Percentiles rank a stretch among this genome's conserved stretches.
phyloP scores from a whole-genome alignment of 2,113 vertebrate genomes.

The Hiodon alosoides region DNA sequence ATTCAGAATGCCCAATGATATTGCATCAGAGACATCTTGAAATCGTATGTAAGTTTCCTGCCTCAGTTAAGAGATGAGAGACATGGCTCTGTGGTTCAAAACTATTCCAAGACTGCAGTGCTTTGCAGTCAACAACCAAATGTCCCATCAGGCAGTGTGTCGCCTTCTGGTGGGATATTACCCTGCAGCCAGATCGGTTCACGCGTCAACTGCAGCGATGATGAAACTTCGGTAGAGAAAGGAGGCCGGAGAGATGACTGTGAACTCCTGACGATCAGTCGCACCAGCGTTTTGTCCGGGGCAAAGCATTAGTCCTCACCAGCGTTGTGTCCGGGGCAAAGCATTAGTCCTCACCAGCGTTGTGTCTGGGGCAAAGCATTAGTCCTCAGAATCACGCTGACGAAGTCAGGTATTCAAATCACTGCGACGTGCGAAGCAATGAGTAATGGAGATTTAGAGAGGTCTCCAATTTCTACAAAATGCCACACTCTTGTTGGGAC shows the following conservation, averaged over 20 bases:
- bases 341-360: too few relatives aligned
- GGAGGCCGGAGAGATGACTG: too few relatives aligned
- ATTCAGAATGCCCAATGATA: background rate
- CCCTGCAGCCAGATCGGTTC: too few relatives aligned
- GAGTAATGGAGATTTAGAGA: conserved; percentile 48
- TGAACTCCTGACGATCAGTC: too few relatives aligned
- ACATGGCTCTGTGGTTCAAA: background rate
- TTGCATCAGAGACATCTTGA: background rate
- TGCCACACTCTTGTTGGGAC: conserved; percentile 40
- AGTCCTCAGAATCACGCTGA: conserved; percentile 24
- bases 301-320: too few relatives aligned
- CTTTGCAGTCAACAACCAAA: background rate
- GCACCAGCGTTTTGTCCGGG: too few relatives aligned
- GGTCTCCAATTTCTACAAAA: conserved; percentile 42
- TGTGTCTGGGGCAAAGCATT: background rate
- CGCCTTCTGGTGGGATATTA: background rate
- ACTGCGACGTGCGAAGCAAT: conserved; percentile 35
- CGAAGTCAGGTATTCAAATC: conserved; percentile 37
- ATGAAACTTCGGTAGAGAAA: too few relatives aligned
- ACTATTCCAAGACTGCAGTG: background rate
- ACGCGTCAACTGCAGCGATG: too few relatives aligned
- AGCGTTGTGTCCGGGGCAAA: too few relatives aligned
- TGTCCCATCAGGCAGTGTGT: background rate
- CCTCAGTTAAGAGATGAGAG: background rate
- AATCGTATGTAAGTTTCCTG: background rate